These are phyloP conservation scores for Drosophila greeni DNA, from an alignment of 2,888 invertebrate species.

Conservation along the genomic window DNA sequence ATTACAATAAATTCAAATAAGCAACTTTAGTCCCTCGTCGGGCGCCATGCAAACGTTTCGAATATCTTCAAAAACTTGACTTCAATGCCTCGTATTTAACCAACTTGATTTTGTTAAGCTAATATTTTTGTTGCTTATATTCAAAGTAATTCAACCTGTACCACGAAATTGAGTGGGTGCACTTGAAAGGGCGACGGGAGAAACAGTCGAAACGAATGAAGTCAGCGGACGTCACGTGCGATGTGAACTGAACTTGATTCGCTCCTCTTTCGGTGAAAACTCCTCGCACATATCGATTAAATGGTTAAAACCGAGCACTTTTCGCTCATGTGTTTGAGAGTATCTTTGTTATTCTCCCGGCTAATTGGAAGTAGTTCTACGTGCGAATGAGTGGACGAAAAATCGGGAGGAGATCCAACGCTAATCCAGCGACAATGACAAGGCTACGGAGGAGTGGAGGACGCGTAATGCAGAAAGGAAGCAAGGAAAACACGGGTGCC, in stretches of 20 bases:
- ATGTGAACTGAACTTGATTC: conserved; percentile 25
- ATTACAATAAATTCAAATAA: no score
- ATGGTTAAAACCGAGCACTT: conserved; percentile 63
- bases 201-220: conserved; percentile 37
- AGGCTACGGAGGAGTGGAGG: conserved; percentile 21
- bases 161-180: conserved; percentile 17
- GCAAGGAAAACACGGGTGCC: not conserved
- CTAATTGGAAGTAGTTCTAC: conserved; percentile 60
- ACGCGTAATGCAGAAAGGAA: conserved; percentile 11
- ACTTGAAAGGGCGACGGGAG: not conserved
- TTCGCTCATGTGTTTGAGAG: conserved; percentile 10
- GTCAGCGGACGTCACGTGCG: conserved; percentile 54
- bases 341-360: conserved; percentile 31
- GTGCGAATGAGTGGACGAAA: conserved; percentile 27
- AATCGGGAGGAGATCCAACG: conserved; percentile 28
- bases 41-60: no score
- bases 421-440: conserved; percentile 67
- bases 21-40: no score
- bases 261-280: conserved; percentile 23
- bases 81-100: not conserved
- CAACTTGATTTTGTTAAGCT: not conserved
- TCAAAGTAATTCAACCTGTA: conserved; percentile 13
- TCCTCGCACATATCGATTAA: conserved; percentile 56
- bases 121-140: not conserved
- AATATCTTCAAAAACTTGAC: not conserved